Evolutionary conservation across 2,797 vertebrate species (phyloP), one percentile per base, ranked within the genome.

Genomic region (Myiotriccus ornatus): DNA sequence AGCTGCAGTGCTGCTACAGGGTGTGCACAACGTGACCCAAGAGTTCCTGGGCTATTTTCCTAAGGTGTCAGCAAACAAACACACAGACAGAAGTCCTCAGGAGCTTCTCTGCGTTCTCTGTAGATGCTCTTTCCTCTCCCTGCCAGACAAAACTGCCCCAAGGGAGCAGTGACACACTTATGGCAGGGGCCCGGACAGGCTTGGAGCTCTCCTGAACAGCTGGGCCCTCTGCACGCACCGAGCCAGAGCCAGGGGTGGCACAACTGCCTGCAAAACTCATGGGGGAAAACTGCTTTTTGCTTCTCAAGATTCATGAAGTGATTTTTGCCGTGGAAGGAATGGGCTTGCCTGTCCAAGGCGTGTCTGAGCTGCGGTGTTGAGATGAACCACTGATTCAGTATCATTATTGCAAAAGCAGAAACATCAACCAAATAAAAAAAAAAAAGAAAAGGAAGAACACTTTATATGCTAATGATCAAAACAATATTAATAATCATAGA

Each of bases 141-240:
- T 82, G 77, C 85, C 84, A 92, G 84, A 94, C 57, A 71, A 73
- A 95, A 68, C 32, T 34, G 89, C 96, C 90, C 74, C 92, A 59
- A 76, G 97, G 95, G 77, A 97, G 77, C 70, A 87, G 74, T 89
- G 96, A 94, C 97, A 96, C 44, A 94, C 70, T 97, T 91, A 90
- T 7, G 35, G 75, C 35, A 60, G 53, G 32, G 70, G 34, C 70
- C 32, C 84, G 0, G 0, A 74, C 27, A 69, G 75, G 86, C 84
- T 94, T 25, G 37, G 78, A 96, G 69, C 49, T 46, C 77, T 88
- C 70, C 56, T 62, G 46, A 95, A 28, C 96, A 97, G 74, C 96
- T 96, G 96, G 82, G 83, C 92, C 24, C 93, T 64, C 88, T 62
- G 32, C 50, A 69, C 1, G 2, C 89, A 39, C 68, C 19, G 27